Evolutionary conservation across 1,140 invertebrate genomes (phyloP), one percentile per base, ranked within the genome.

Genomic region (Odontomachus brunneus): DNA sequence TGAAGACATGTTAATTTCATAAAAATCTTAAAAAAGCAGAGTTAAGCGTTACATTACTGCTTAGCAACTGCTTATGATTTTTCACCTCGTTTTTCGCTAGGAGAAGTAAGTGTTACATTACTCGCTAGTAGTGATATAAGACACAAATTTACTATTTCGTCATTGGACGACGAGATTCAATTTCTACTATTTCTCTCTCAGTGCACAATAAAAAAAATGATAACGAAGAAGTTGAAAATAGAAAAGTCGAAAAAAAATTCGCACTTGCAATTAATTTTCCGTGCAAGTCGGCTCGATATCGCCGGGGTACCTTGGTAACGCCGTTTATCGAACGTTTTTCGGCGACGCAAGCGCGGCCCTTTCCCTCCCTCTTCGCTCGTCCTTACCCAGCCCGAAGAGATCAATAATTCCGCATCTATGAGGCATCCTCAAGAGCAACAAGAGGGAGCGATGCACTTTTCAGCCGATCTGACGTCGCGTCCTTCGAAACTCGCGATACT

Each of bases 391-490:
- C 84, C 76, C 69, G 60, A 59, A 53, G 49, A 72, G 84, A 88
- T 88, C 87, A 88, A 88, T 88, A 88, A 88, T 69, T 38, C 44
- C 48, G n/a, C 76, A 88, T 88, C 65, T 80, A 75, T 67, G 66
- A 53, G 44, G 22, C 53, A n/a, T 44, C 38, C 51, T 81, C 7
- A 12, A 67, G 71, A 69, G 44, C 65, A 69, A 85, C 69, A 55
- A 83, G 44, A 19, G 59, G 3, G 63, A 24, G 49, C 11, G 26
- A 9, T 51, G 33, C 14, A 48, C 12, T 74, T 57, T 74, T 44
- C 57, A 38, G 19, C 44, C 17, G 5, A 17, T 73, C 29, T 14
- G 29, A 7, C 12, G 14, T 72, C 17, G 48, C 26, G 7, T 57
- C 22, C 55, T 38, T 26, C 51, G 51, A 44, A 0, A 11, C 1